Evolutionary conservation across 2,888 invertebrate species (phyloP), one percentile per base, ranked within the genome.

Genomic region (Tortrix viridana): DNA sequence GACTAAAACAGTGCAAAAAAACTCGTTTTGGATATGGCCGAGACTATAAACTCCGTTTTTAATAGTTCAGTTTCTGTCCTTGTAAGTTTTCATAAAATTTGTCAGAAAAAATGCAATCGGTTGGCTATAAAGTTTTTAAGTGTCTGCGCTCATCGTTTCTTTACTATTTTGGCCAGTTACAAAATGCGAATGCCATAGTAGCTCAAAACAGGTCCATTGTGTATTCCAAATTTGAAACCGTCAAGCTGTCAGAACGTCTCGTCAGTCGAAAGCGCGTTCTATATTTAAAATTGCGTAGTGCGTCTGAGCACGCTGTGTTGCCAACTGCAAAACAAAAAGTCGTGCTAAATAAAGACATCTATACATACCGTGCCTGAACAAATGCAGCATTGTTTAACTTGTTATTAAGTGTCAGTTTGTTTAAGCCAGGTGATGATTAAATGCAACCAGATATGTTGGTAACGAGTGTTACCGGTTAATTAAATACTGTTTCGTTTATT

Each of bases 211-310:
- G 56, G 20, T 47, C 44, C 59, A 64, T 49, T 64, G 64, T 64
- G 48, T 68, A 69, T 78, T 80, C 80, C 80, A 82, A 75, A 72
- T 79, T 79, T 73, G 72, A 75, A 79, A 72, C 71, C 69, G 69
- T 69, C 74, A 74, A 76, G 75, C 73, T 81, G 81, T 77, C 79
- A 82, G 75, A 74, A 72, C 68, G 81, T 77, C 79, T 73, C 32
- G 32, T 12, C 9, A 71, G 67, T 67, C 67, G 65, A 69, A 63
- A 67, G 66, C 70, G 72, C 69, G 75, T 78, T 84, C 84, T 84
- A 84, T 77, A 80, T 81, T 83, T 85, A 81, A 83, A 82, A 77
- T 71, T 66, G 77, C 74, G 80, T 79, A 77, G 71, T 71, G 79
- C 77, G 85, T 82, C 85, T 83, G 85, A 74, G 84, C 79, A 78